Base-by-base conservation (phyloP, 2,113 vertebrate genomes). In the Sturnira hondurensis region DNA sequence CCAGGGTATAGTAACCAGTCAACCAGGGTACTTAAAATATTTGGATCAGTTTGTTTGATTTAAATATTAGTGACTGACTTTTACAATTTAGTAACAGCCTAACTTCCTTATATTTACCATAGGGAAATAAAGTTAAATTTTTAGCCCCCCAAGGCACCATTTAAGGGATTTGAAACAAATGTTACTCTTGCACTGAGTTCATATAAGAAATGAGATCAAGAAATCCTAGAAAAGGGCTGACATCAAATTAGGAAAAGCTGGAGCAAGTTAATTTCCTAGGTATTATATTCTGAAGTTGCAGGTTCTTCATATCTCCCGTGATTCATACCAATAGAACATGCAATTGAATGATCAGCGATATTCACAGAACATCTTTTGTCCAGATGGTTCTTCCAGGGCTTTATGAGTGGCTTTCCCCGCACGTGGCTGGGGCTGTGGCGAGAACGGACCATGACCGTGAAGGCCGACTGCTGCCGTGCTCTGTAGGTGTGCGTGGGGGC, bases 11-110 rank as follows among this genome's bases (percentile, higher is more conserved):
- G 80, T 97, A 98, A 98, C 93, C 52, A 81, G 92, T 76, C 15
- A 52, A 52, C 50, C 50, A 17, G 50, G 86, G 96, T 97, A 84
- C 67, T 86, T 63, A 97, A 98, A 98, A 93, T 97, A 95, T 97
- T 98, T 98, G 94, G 81, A 94, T 97, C 95, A 96, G 61, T 93
- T 96, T 95, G 83, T 95, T 96, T 97, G 93, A 98, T 97, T 95
- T 97, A 97, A 92, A 90, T 97, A 93, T 98, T 97, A 96, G 96
- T 96, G 96, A 96, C 65, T 94, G 12, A 93, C 14, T 97, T 96
- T 97, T 89, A 76, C 96, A 98, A 95, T 86, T 97, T 93, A 77
- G 58, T 88, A 93, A 97, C 82, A 87, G 58, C 76, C 87, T 87
- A 87, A 85, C 65, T 95, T 96, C 94, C 86, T 52, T 91, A 86